Evolutionary conservation across 2,797 vertebrate species (phyloP).

Genomic region (Molossus alvarezi): DNA sequence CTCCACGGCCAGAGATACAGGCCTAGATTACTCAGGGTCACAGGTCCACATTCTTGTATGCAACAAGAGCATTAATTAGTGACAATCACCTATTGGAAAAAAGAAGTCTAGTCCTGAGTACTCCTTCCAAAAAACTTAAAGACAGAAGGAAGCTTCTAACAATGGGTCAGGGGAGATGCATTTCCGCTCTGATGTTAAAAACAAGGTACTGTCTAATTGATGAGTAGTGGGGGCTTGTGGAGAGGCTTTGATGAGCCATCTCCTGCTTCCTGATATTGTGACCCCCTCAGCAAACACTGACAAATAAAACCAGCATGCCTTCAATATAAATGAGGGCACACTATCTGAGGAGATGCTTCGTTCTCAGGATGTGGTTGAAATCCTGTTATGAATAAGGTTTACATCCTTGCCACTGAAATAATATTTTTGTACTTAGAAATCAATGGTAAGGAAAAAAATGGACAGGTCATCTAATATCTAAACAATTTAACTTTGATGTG

Average conservation of each 20-base stretch:
- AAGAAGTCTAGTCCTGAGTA: conserved; percentile 89
- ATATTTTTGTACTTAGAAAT: conserved; percentile 98
- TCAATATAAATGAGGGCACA: conserved; percentile 90
- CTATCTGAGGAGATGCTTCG: conserved; percentile 93
- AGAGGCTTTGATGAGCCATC: conserved; percentile 98
- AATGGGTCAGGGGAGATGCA: conserved; percentile 99
- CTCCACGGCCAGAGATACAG: conserved; percentile 88
- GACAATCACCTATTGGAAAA: conserved; percentile 93
- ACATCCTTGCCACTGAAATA: conserved; percentile 98
- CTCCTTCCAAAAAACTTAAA: conserved; percentile 92
- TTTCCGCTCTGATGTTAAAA: conserved; percentile 96
- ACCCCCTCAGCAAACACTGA: conserved; percentile 95
- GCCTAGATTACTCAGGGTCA: conserved; percentile 90
- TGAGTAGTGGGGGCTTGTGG: conserved; percentile 92
- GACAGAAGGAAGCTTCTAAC: conserved; percentile 98
- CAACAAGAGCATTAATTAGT: conserved; percentile 91
- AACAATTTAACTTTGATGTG: conserved; percentile 91
- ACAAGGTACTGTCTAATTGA: conserved; percentile 94
- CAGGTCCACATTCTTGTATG: conserved; percentile 89
- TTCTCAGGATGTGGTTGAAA: conserved; percentile 97
- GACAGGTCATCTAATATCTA: conserved; percentile 88
- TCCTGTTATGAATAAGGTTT: conserved; percentile 99
- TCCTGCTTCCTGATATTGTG: conserved; percentile 99
- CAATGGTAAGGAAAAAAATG: conserved; percentile 86
- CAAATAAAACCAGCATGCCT: conserved; percentile 94